Evolutionary conservation across 2,113 vertebrate species (phyloP).

Genomic region (Tauraco erythrolophus): DNA sequence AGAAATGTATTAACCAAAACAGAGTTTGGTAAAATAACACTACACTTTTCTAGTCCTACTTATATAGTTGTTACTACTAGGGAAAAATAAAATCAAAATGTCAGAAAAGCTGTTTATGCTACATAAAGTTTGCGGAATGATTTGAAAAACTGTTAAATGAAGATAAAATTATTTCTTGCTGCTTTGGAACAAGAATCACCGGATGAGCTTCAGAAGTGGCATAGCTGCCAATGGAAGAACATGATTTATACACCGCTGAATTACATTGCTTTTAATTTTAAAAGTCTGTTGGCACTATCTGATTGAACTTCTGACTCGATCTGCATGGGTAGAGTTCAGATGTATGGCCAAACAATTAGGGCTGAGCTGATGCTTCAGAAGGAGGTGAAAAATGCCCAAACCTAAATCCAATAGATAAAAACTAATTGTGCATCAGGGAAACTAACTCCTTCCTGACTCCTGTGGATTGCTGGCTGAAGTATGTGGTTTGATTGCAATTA

Average conservation of each 20-base stretch:
- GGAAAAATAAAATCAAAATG: conserved; percentile 5
- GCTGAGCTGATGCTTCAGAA: neutral
- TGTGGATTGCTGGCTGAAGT: neutral
- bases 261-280: neutral
- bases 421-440: neutral
- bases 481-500: neutral
- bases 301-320: neutral
- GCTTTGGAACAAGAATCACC: neutral
- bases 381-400: neutral
- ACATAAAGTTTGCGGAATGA: neutral
- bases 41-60: neutral
- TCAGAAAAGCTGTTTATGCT: neutral
- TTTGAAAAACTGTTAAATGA: neutral
- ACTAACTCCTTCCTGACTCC: neutral
- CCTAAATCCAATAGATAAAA: neutral
- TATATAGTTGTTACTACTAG: neutral
- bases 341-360: neutral
- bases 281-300: neutral
- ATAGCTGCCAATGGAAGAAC: neutral
- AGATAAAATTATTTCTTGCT: neutral
- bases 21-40: conserved; percentile 5
- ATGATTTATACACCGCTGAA: neutral
- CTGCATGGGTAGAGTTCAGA: neutral
- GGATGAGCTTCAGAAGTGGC: neutral
- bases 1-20: conserved; percentile 38